Evolutionary conservation across 2,113 vertebrate species (phyloP), one percentile per base, ranked within the genome.

Genomic region (Cinclus cinclus): DNA sequence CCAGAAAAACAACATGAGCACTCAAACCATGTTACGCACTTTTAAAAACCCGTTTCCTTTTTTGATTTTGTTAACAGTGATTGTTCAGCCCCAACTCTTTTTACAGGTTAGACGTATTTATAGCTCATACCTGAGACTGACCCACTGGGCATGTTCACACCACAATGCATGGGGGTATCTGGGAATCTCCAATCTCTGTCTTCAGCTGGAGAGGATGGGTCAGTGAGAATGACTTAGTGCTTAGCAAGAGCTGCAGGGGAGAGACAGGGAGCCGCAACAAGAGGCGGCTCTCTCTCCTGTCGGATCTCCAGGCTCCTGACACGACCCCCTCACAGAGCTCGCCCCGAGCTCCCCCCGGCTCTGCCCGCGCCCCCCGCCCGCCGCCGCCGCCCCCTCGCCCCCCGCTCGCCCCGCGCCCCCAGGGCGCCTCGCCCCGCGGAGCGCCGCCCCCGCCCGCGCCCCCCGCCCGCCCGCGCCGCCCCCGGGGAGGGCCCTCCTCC

Each of bases 101-200:
- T 95, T 95, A 96, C 92, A 95, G 94, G 95, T 96, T 95, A 95
- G 89, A 95, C 82, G 94, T 96, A 96, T 95, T 95, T 97, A 96
- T 96, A 95, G 94, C 94, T 96, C 96, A 95, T 96, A 94, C 96
- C 94, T 94, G 95, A 96, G 93, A 97, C 95, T 97, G 96, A 95
- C 92, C 95, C 96, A 96, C 96, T 94, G 96, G 92, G 95, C 93
- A 95, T 95, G 93, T 95, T 97, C 96, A 96, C 96, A 96, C 96
- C 96, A 95, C 94, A 94, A 94, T 95, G 96, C 95, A 97, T 96
- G 96, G 96, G 95, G 95, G 95, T 94, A 94, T 94, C 96, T 97
- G 94, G 94, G 94, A 94, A 95, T 71, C 95, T 94, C 94, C 95
- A 96, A 96, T 96, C 96, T 96, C 96, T 96, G 92, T 95, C 92